phyloP scores from a whole-genome alignment of 2,888 invertebrate species.

The Glaucopsyche alexis region DNA sequence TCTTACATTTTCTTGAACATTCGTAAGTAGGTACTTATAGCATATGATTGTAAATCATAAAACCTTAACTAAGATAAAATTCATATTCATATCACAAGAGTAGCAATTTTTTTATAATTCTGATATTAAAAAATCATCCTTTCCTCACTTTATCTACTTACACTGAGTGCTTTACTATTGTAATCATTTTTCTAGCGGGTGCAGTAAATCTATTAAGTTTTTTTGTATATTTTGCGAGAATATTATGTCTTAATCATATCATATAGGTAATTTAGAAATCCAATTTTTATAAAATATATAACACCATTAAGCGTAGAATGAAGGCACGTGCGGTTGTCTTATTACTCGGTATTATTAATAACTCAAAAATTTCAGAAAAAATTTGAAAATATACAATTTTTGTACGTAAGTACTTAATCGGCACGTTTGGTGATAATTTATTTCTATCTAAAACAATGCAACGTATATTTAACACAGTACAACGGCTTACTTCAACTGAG shows the following conservation, averaged over 20 bases:
- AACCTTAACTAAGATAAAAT: background rate
- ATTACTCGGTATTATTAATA: background rate
- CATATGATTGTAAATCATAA: background rate
- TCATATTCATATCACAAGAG: constrained; percentile 3
- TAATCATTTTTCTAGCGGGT: background rate
- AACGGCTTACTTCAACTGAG: background rate
- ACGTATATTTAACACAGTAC: background rate
- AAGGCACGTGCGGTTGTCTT: constrained; percentile 23
- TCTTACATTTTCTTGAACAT: background rate
- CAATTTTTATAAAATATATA: background rate
- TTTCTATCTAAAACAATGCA: background rate
- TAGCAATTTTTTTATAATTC: background rate
- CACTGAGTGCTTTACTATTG: background rate
- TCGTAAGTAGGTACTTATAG: constrained; percentile 1
- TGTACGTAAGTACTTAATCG: background rate
- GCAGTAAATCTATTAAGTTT: background rate
- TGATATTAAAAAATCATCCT: background rate
- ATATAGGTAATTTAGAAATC: background rate
- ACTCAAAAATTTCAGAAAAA: background rate
- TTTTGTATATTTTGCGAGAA: background rate
- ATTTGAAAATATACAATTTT: background rate
- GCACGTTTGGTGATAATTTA: background rate
- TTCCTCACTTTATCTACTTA: background rate
- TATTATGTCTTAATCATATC: background rate
- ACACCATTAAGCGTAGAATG: constrained; percentile 11